Conservation (phyloP, 1,140 invertebrate species). For the Pseudomyrmex gracilis region DNA sequence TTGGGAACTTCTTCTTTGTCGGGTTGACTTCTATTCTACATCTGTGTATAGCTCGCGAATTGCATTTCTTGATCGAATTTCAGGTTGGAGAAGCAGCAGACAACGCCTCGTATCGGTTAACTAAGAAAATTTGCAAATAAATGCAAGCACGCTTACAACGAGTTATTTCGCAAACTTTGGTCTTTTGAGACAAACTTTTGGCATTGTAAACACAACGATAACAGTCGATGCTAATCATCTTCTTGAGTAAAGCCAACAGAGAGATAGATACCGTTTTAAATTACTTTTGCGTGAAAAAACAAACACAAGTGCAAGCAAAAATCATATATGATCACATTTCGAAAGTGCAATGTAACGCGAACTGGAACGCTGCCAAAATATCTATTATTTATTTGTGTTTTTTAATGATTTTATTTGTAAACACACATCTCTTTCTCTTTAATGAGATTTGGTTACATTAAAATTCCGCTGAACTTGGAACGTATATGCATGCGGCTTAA, state of each 20-base stretch:
- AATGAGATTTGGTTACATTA: not conserved
- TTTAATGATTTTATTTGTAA: not conserved
- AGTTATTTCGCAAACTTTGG: constrained; percentile 50
- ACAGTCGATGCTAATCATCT: constrained; percentile 75
- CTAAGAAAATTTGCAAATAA: constrained; percentile 67
- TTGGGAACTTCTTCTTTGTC: not conserved
- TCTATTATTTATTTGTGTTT: too few species aligned
- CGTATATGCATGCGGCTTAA: constrained; percentile 65
- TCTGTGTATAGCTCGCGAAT: constrained; percentile 7
- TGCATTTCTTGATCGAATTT: constrained; percentile 29
- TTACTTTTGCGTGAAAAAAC: constrained; percentile 47
- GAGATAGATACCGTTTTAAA: constrained; percentile 76
- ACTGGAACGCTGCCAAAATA: too few species aligned
- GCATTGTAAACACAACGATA: constrained; percentile 67
- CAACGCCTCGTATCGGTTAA: constrained; percentile 19
- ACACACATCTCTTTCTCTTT: not conserved
- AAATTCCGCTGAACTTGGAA: not conserved
- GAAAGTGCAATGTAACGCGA: not conserved
- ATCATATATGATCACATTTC: not conserved
- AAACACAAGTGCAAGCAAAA: not conserved
- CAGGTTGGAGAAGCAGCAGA: not conserved
- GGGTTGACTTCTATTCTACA: not conserved
- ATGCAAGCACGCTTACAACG: constrained; percentile 10
- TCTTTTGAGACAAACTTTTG: constrained; percentile 56
- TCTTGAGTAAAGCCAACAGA: constrained; percentile 62